Conservation (phyloP, 2,113 vertebrate species). For the Apistogramma diplotaenia region DNA sequence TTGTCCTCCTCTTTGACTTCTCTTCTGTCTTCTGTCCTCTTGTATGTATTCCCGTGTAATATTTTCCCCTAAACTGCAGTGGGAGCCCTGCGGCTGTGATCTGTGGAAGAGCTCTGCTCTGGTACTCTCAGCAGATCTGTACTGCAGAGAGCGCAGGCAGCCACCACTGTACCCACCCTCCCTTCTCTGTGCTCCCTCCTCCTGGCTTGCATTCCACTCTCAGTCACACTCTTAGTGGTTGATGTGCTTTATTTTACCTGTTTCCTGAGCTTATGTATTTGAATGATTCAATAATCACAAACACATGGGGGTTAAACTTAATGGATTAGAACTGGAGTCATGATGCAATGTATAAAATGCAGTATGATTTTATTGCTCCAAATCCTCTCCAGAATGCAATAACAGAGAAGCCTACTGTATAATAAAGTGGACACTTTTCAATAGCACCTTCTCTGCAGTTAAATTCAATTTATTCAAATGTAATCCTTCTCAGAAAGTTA, state of each 20-base stretch:
- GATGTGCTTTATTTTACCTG: background rate
- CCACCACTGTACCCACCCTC: slow-evolving; percentile 51
- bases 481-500: background rate
- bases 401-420: too few species aligned
- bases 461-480: background rate
- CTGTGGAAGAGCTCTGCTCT: slow-evolving; percentile 58
- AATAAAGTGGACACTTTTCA: background rate
- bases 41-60: background rate
- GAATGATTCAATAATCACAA: background rate
- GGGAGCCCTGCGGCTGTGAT: slow-evolving; percentile 54
- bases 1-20: background rate
- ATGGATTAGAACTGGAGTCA: background rate
- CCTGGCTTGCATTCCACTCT: slow-evolving; percentile 27
- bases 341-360: background rate
- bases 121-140: slow-evolving; percentile 62
- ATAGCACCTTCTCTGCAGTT: background rate
- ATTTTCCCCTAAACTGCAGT: slow-evolving; percentile 38
- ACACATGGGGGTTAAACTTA: background rate
- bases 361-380: background rate
- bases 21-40: background rate
- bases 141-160: slow-evolving; percentile 60
- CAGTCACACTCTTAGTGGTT: background rate
- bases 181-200: slow-evolving; percentile 43
- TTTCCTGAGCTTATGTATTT: background rate
- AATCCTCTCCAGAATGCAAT: background rate